Evolutionary conservation across 2,113 vertebrate genomes (phyloP).

Genomic region (Apodemus sylvaticus): DNA sequence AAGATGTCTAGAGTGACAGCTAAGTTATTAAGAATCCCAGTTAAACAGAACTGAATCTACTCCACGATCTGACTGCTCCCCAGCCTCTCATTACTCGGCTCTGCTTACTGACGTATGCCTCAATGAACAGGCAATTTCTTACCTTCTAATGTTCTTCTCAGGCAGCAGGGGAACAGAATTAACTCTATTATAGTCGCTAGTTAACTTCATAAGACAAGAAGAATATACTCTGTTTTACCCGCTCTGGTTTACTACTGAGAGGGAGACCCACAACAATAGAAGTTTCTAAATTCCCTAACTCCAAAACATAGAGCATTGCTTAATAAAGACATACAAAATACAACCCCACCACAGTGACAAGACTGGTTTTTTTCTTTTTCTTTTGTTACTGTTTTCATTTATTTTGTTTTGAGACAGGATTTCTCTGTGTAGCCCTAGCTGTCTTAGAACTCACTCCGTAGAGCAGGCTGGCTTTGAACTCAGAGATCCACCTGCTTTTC

Average conservation of each 20-base stretch:
- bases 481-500: not conserved
- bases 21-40: constrained; percentile 57
- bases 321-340: constrained; percentile 21
- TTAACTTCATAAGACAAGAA: constrained; percentile 28
- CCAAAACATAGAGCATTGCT: not conserved
- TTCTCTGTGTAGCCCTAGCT: not conserved
- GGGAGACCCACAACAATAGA: not conserved
- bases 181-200: constrained; percentile 45
- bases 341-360: not conserved
- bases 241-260: not conserved
- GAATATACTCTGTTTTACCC: not conserved
- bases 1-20: constrained; percentile 40
- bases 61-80: constrained; percentile 24
- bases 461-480: not conserved
- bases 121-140: constrained; percentile 66
- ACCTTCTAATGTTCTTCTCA: constrained; percentile 26
- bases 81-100: constrained; percentile 37
- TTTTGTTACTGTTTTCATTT: not conserved
- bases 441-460: not conserved
- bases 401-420: not conserved
- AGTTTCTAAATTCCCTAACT: constrained; percentile 17
- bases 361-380: not conserved
- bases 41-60: constrained; percentile 56
- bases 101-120: constrained; percentile 48
- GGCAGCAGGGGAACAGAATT: constrained; percentile 23